Conservation (phyloP, 2,113 vertebrate species). For the Origma solitaria region DNA sequence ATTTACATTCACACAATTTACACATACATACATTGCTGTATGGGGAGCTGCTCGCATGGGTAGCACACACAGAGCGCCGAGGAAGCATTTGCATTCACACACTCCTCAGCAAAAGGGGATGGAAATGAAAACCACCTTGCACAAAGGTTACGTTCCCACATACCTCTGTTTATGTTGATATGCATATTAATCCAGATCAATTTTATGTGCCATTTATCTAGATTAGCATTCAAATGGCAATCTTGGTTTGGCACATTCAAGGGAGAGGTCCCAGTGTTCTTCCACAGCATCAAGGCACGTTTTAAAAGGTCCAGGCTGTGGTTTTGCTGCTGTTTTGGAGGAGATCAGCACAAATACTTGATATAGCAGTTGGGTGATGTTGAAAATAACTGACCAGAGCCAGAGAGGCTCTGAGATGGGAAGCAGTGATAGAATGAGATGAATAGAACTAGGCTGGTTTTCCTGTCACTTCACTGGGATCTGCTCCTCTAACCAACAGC, state of each 20-base stretch:
- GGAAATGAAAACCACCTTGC: not conserved
- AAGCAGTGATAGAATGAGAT: not conserved
- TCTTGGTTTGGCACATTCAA: not conserved
- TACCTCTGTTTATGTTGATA: not conserved
- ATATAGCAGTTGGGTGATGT: not conserved
- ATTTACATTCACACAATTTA: conserved; percentile 62
- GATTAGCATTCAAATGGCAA: not conserved
- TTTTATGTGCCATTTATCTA: not conserved
- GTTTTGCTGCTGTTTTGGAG: not conserved
- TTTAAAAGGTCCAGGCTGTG: not conserved
- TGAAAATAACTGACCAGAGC: not conserved
- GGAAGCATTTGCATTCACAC: not conserved
- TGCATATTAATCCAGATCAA: not conserved
- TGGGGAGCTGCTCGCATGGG: not conserved
- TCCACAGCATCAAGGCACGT: not conserved
- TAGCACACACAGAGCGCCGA: not conserved
- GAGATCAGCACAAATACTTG: not conserved
- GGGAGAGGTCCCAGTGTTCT: not conserved
- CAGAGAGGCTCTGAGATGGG: not conserved
- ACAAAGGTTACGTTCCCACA: not conserved
- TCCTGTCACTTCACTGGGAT: not conserved
- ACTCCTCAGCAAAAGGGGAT: not conserved
- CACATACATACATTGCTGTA: conserved; percentile 18
- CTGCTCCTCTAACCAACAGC: not conserved
- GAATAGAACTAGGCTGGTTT: not conserved